Conservation (phyloP, 2,888 invertebrate genomes). For the Drosophila suboccidentalis region DNA sequence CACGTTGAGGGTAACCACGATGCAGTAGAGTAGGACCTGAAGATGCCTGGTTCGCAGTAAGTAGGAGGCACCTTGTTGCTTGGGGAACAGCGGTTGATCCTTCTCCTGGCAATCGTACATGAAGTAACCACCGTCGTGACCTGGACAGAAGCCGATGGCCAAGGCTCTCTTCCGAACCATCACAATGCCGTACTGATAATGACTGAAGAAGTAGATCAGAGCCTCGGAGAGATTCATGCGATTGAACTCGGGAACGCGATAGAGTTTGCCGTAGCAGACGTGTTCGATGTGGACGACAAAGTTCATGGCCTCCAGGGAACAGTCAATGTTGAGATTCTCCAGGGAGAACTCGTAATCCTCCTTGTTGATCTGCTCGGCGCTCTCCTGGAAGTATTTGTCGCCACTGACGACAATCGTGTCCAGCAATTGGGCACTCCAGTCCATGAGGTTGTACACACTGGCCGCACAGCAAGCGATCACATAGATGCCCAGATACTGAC, state of each 20-base stretch:
- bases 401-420: conserved; percentile 89
- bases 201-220: conserved; percentile 88
- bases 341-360: conserved; percentile 87
- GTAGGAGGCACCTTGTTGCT: conserved; percentile 88
- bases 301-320: conserved; percentile 87
- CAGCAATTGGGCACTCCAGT: conserved; percentile 88
- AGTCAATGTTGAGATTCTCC: conserved; percentile 87
- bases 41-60: conserved; percentile 88
- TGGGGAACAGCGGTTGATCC: conserved; percentile 88
- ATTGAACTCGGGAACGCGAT: conserved; percentile 83
- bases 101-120: conserved; percentile 89
- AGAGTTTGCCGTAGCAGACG: conserved; percentile 88
- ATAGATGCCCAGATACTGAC: conserved; percentile 88
- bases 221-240: conserved; percentile 89
- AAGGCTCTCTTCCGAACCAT: conserved; percentile 87
- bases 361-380: conserved; percentile 85
- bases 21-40: conserved; percentile 88
- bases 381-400: conserved; percentile 87
- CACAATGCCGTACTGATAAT: conserved; percentile 87
- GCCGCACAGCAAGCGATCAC: conserved; percentile 88
- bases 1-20: conserved; percentile 88
- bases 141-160: conserved; percentile 86
- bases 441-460: conserved; percentile 87
- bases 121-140: conserved; percentile 87
- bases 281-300: conserved; percentile 88